A percentile compares a stretch with the other conserved stretches of the same genome.
These are phyloP conservation scores for Andrena dorsata DNA, from an alignment of 2,888 invertebrate species.

Conservation along the genomic window DNA sequence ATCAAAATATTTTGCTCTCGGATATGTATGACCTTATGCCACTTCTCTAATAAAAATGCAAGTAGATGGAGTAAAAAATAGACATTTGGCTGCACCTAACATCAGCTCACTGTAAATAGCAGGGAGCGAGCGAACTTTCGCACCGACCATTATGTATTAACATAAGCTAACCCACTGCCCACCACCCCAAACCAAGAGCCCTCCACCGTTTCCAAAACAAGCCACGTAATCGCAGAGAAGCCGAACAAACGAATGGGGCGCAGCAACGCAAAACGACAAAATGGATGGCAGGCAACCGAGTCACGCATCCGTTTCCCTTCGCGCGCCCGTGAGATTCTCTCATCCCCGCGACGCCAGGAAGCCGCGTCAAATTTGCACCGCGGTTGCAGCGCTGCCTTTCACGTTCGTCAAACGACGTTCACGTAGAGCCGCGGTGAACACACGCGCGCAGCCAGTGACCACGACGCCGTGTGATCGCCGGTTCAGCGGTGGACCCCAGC, in stretches of 20 bases:
- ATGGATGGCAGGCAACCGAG: background rate
- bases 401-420: slow-evolving; percentile 44
- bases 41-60: no score
- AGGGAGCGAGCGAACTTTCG: background rate
- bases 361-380: slow-evolving; percentile 26
- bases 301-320: slow-evolving; percentile 49
- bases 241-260: slow-evolving; percentile 6
- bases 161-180: background rate
- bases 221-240: slow-evolving; percentile 17
- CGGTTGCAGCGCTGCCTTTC: slow-evolving; percentile 13
- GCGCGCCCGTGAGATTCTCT: slow-evolving; percentile 42
- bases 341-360: slow-evolving; percentile 21
- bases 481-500: slow-evolving; percentile 11
- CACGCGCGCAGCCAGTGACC: slow-evolving; percentile 7
- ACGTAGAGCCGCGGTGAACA: slow-evolving; percentile 38
- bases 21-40: no score
- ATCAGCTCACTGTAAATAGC: no score
- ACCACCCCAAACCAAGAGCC: background rate
- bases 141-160: no score
- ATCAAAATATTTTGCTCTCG: no score
- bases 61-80: no score
- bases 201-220: slow-evolving; percentile 5
- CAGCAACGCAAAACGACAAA: slow-evolving; percentile 28
- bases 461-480: slow-evolving; percentile 32
- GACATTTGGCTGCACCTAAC: no score